Evolutionary conservation across 2,888 invertebrate genomes (phyloP), one percentile per base, ranked within the genome.

Genomic region (Tricholauxania praeusta): DNA sequence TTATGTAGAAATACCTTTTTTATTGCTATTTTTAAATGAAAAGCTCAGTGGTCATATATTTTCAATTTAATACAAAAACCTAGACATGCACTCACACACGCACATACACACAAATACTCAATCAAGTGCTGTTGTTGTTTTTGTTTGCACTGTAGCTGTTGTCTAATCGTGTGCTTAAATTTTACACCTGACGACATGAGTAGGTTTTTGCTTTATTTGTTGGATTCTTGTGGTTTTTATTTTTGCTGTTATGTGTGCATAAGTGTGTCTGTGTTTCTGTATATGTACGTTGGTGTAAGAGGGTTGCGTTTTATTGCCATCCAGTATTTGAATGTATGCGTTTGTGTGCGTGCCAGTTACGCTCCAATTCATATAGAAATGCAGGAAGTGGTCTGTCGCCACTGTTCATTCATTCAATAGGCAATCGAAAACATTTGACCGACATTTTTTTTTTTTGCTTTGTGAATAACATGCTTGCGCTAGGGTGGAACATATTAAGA

Each of bases 361-460:
- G 82, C 80, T 82, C 82, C 77, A 82, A 76, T 82, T 81, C 80
- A 72, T 79, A 69, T 71, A 60, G 76, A 78, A 81, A 79, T 79
- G 72, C 79, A 79, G 81, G 78, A 79, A 82, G 80, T 81, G 82
- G 80, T 82, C 79, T 39, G 62, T 39, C 49, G 48, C 39, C 39
- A 8, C 39, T 39, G 39, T 39, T 39, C 39, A 39, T 39, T 39
- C 39, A 17, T 69, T 17, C 60, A 17, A 62, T 52, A 52, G 62
- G 52, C 39, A 17, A 32, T 69, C 52, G 39, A 39, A 39, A 39
- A 39, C 10, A 39, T 39, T 39, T 39, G 39, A 10, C 39, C 39
- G 10, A 39, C 39, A 10, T 39, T 28, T 28, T 28, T 28, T 39
- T 39, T 39, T 39, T 7, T 39, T 39, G 39, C 10, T 39, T 39